phyloP scores from a whole-genome alignment of 2,113 vertebrate genomes.

The Tretioscincus oriximinensis region DNA sequence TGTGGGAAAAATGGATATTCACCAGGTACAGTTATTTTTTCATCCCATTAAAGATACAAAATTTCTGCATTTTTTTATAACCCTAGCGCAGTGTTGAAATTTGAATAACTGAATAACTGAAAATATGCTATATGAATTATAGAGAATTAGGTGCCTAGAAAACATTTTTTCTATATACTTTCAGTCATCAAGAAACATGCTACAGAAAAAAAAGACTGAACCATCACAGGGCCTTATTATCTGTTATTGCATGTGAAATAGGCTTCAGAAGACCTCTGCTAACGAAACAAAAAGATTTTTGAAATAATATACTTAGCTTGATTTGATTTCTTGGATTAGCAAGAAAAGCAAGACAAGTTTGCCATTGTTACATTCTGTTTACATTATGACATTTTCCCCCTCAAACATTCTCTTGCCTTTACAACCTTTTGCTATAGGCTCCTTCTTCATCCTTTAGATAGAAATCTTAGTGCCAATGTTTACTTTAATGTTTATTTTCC shows the following conservation, averaged over 20 bases:
- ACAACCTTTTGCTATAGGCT: conserved; percentile 40
- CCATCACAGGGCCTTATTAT: not conserved
- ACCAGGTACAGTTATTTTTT: too few species aligned
- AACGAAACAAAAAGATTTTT: conserved; percentile 43
- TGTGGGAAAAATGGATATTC: too few species aligned
- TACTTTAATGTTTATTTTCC: conserved; percentile 1
- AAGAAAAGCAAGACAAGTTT: conserved; percentile 48
- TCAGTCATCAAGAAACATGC: not conserved
- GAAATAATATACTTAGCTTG: conserved; percentile 28
- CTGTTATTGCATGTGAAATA: not conserved
- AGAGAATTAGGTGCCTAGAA: not conserved
- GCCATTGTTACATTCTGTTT: conserved; percentile 42
- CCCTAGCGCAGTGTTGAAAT: too few species aligned
- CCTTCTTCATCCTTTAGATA: conserved; percentile 34
- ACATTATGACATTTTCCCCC: conserved; percentile 53
- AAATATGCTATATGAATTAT: not conserved
- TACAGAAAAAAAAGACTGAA: not conserved
- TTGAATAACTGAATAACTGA: too few species aligned
- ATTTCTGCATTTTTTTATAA: too few species aligned
- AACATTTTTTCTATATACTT: not conserved
- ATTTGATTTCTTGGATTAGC: conserved; percentile 30
- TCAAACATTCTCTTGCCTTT: conserved; percentile 52
- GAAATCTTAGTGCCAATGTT: conserved; percentile 39
- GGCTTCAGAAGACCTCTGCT: conserved; percentile 11
- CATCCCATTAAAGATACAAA: too few species aligned